phyloP scores from a whole-genome alignment of 2,888 invertebrate species.

The Drosophila formosana region DNA sequence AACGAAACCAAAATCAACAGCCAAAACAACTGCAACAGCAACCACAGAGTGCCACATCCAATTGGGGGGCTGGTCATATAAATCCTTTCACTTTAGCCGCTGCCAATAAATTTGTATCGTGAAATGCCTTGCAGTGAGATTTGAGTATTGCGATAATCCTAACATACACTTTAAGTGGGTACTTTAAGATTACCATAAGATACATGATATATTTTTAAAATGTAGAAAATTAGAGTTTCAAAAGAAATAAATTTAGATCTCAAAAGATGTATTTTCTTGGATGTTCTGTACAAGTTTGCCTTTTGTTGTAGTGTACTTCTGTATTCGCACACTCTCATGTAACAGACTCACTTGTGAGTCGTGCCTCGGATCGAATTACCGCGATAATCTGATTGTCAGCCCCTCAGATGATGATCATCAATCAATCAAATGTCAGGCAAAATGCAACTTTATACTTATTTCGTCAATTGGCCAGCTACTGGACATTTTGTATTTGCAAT shows the following conservation, averaged over 20 bases:
- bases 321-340: background rate
- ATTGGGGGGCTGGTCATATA: constrained; percentile 32
- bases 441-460: constrained; percentile 36
- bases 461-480: constrained; percentile 44
- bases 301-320: constrained; percentile 16
- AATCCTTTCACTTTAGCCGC: constrained; percentile 73
- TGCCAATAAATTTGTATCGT: constrained; percentile 63
- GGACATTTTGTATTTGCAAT: constrained; percentile 15
- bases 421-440: constrained; percentile 66
- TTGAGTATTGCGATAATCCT: constrained; percentile 24
- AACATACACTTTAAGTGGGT: background rate
- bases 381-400: constrained; percentile 30
- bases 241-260: background rate
- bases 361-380: constrained; percentile 9
- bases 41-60: constrained; percentile 40
- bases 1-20: constrained; percentile 8
- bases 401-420: constrained; percentile 43
- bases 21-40: constrained; percentile 5
- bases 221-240: background rate
- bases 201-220: background rate
- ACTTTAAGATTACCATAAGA: background rate
- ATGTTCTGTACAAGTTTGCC: no score
- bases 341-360: background rate
- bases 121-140: constrained; percentile 35
- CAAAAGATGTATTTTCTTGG: no score